phyloP scores from a whole-genome alignment of 2,888 invertebrate genomes.

The Lordiphosa fenestrarum region DNA sequence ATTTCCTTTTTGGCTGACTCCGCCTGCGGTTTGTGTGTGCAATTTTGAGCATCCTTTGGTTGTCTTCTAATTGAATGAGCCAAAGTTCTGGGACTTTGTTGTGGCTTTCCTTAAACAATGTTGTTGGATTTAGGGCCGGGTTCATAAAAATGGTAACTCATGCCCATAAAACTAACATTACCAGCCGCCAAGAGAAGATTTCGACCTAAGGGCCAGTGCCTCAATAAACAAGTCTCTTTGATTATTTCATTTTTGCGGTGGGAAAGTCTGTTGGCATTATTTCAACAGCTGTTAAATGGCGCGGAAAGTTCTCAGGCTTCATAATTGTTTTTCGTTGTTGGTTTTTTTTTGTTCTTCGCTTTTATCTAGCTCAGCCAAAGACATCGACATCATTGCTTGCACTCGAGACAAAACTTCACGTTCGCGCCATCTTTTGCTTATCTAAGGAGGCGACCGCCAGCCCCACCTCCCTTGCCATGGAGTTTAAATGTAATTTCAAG shows the following conservation, averaged over 20 bases:
- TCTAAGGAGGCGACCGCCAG: no score
- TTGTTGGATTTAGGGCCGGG: slow-evolving; percentile 15
- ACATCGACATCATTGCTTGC: no score
- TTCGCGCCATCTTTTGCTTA: no score
- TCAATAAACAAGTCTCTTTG: slow-evolving; percentile 39
- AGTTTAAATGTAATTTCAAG: no score
- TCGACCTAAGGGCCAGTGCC: slow-evolving; percentile 4
- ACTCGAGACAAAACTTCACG: no score
- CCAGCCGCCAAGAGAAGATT: slow-evolving; percentile 18
- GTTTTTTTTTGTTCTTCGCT: not conserved
- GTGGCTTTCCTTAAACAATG: slow-evolving; percentile 26
- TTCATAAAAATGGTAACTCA: slow-evolving; percentile 42
- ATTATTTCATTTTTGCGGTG: slow-evolving; percentile 22
- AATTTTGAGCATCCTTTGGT: slow-evolving; percentile 30
- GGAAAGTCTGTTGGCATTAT: not conserved
- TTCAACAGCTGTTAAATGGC: slow-evolving; percentile 37
- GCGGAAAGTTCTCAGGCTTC: slow-evolving; percentile 38
- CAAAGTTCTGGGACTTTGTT: slow-evolving; percentile 28
- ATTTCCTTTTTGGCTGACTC: slow-evolving; percentile 29
- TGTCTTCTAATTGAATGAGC: slow-evolving; percentile 25
- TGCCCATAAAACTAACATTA: slow-evolving; percentile 44
- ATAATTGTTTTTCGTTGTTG: not conserved
- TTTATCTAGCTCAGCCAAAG: not conserved
- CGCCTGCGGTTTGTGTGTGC: slow-evolving; percentile 13
- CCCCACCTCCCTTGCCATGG: no score